Percentiles rank a stretch among this genome's conserved stretches.
Evolutionary conservation across 2,797 vertebrate genomes (phyloP).

Genomic region (Phaenicophaeus curvirostris): DNA sequence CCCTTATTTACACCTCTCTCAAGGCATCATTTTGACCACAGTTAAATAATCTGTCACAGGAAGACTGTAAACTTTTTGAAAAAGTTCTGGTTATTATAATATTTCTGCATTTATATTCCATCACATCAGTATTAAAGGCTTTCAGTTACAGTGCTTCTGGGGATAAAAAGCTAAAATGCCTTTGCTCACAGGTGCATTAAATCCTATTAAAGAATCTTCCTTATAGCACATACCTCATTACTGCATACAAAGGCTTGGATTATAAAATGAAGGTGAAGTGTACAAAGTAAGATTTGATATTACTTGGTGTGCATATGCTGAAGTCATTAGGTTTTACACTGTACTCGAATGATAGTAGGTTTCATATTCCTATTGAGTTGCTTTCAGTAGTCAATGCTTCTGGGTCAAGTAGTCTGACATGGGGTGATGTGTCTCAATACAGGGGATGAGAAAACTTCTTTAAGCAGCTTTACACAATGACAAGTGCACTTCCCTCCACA

Average conservation of each 20-base stretch:
- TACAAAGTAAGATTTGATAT: constrained; percentile 82
- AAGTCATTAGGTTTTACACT: constrained; percentile 83
- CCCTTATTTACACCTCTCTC: constrained; percentile 76
- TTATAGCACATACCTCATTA: constrained; percentile 87
- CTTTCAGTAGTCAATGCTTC: constrained; percentile 79
- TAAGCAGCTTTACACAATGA: constrained; percentile 81
- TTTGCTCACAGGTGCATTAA: constrained; percentile 88
- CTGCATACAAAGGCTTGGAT: constrained; percentile 85
- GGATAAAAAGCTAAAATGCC: constrained; percentile 84
- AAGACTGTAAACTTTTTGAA: constrained; percentile 81
- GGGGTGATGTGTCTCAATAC: constrained; percentile 79
- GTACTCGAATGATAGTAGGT: constrained; percentile 77
- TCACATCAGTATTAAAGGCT: constrained; percentile 85
- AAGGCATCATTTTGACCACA: constrained; percentile 78
- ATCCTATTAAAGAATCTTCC: constrained; percentile 87
- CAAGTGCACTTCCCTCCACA: constrained; percentile 75
- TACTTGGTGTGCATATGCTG: constrained; percentile 83
- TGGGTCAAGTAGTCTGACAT: constrained; percentile 82
- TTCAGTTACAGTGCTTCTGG: constrained; percentile 84
- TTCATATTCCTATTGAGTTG: constrained; percentile 79
- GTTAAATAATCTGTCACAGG: constrained; percentile 80
- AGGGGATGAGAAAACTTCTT: constrained; percentile 79
- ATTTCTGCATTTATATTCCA: constrained; percentile 85
- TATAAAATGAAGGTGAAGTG: constrained; percentile 86
- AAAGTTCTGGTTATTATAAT: constrained; percentile 84